Percentiles rank a stretch among this genome's conserved stretches.
phyloP scores from a whole-genome alignment of 1,140 invertebrate species.

The Hyles euphorbiae region DNA sequence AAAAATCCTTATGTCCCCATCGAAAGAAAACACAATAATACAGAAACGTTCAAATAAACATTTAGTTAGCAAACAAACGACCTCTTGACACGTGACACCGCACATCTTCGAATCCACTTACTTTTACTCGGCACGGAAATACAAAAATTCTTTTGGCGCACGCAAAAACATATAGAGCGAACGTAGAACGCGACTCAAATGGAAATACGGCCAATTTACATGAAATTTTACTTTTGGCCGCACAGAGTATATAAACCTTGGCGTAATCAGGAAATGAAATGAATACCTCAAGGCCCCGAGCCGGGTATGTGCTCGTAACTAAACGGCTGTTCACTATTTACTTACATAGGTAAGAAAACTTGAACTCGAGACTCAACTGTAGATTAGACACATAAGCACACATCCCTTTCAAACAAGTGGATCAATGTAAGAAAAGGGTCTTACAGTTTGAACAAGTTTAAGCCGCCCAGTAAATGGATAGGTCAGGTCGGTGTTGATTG shows the following conservation, averaged over 20 bases:
- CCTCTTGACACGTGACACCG: slow-evolving; percentile 17
- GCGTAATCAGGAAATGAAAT: no score
- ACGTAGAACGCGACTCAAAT: no score
- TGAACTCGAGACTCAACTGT: no score
- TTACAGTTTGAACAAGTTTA: slow-evolving; percentile 3
- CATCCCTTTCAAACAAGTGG: slow-evolving; percentile 1
- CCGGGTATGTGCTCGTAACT: no score
- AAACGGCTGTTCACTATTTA: no score
- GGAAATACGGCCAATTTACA: no score
- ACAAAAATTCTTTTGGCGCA: slow-evolving; percentile 1
- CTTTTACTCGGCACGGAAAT: slow-evolving; percentile 13
- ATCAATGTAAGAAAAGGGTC: slow-evolving; percentile 2
- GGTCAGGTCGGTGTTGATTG: no score
- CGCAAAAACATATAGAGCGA: neutral
- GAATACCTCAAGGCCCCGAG: no score
- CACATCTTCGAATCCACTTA: slow-evolving; percentile 19
- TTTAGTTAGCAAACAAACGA: slow-evolving; percentile 14
- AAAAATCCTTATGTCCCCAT: neutral
- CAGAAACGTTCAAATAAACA: slow-evolving; percentile 16
- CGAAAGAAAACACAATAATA: slow-evolving; percentile 6
- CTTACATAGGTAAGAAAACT: no score
- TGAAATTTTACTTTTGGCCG: no score
- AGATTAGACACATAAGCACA: no score
- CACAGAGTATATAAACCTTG: no score
- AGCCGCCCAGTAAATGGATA: neutral